Percentiles rank a stretch among this genome's conserved stretches.
These are phyloP conservation scores for Pavo muticus DNA, from an alignment of 2,113 vertebrate species.

Conservation along the genomic window DNA sequence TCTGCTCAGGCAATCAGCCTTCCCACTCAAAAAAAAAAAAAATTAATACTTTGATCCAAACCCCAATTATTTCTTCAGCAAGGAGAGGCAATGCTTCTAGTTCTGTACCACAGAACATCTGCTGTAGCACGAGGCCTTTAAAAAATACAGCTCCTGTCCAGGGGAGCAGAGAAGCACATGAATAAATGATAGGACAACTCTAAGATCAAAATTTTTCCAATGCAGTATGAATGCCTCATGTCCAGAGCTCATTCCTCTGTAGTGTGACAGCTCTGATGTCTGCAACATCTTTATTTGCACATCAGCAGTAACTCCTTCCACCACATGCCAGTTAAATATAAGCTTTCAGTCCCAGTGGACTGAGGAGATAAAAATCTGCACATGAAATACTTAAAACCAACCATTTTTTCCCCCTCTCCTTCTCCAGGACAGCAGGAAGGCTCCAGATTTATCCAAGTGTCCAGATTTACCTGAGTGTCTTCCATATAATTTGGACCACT, in stretches of 20 bases:
- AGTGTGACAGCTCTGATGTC: constrained; percentile 9
- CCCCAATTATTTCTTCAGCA: background rate
- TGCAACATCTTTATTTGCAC: constrained; percentile 27
- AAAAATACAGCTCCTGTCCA: background rate
- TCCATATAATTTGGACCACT: background rate
- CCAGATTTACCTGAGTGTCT: background rate
- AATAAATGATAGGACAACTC: constrained; percentile 27
- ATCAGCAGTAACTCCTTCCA: constrained; percentile 16
- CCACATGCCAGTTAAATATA: background rate
- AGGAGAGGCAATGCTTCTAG: background rate
- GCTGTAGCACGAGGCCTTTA: background rate
- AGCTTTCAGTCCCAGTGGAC: background rate
- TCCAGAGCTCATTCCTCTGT: background rate
- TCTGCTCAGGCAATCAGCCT: background rate
- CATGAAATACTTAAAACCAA: background rate
- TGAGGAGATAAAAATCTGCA: background rate
- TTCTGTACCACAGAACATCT: background rate
- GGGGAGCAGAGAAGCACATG: background rate
- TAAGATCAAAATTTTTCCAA: background rate
- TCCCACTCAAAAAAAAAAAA: background rate
- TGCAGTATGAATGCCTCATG: background rate
- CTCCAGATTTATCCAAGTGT: background rate
- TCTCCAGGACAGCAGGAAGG: background rate
- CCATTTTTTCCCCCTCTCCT: background rate
- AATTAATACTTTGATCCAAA: background rate